Evolutionary conservation across 1,140 invertebrate species (phyloP).

Genomic region (Drosophila azteca): DNA sequence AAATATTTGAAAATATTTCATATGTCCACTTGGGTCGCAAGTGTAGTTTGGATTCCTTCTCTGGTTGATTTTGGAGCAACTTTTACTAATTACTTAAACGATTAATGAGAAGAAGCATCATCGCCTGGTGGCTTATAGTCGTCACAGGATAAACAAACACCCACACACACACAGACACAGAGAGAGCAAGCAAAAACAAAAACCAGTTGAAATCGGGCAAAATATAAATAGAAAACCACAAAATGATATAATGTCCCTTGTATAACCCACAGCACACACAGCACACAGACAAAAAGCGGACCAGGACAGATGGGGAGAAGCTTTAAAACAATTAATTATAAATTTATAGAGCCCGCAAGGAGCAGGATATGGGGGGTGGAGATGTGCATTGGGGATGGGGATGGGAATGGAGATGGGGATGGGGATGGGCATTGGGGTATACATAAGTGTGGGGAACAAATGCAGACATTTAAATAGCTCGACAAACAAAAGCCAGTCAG

Average conservation of each 20-base stretch:
- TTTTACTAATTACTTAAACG: conserved; percentile 71
- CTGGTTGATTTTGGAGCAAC: conserved; percentile 2
- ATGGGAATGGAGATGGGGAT: background rate
- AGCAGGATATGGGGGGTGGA: background rate
- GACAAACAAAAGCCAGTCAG: conserved; percentile 46
- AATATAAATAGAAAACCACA: conserved; percentile 66
- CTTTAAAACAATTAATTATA: conserved; percentile 83
- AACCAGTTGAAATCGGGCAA: conserved; percentile 23
- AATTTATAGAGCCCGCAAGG: conserved; percentile 64
- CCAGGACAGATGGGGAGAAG: conserved; percentile 35
- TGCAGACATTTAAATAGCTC: conserved; percentile 78
- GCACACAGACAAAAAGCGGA: conserved; percentile 24
- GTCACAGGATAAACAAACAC: conserved; percentile 34
- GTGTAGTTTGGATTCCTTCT: too few relatives aligned
- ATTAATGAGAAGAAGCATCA: conserved; percentile 48
- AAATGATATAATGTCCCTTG: conserved; percentile 62
- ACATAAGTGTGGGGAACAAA: conserved; percentile 13
- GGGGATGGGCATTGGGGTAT: too few relatives aligned
- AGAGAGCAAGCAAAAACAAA: conserved; percentile 11
- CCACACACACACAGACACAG: background rate
- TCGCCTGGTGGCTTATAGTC: conserved; percentile 47
- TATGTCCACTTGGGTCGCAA: too few relatives aligned
- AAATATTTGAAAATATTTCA: too few relatives aligned
- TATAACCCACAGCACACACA: conserved; percentile 7
- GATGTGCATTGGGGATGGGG: background rate